A percentile compares a stretch with the other conserved stretches of the same genome.
Conservation (phyloP, 2,888 invertebrate species). For the Volucella inflata region DNA sequence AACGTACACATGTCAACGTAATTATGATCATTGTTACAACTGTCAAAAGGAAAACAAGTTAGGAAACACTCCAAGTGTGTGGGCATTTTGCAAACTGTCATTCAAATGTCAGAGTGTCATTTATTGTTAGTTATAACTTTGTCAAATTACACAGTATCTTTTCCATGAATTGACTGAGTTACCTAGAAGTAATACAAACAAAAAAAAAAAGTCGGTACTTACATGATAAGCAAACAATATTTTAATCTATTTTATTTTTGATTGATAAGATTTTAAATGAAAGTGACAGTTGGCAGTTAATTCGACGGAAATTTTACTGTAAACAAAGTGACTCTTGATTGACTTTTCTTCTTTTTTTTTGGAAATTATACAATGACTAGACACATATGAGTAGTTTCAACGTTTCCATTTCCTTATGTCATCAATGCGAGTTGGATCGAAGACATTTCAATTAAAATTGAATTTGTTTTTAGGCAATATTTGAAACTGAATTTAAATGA, state of each 20-base stretch:
- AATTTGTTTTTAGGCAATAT: too few species aligned
- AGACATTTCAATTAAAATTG: too few species aligned
- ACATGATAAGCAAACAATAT: conserved; percentile 25
- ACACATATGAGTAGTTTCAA: too few species aligned
- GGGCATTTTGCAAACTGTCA: conserved; percentile 66
- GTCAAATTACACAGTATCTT: conserved; percentile 17
- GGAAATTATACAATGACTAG: background rate
- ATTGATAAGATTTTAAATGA: conserved; percentile 59
- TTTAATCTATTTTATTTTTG: conserved; percentile 56
- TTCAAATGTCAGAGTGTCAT: conserved; percentile 64
- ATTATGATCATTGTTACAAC: conserved; percentile 28
- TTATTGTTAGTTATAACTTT: conserved; percentile 29
- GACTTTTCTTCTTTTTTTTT: conserved; percentile 38
- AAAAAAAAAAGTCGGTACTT: conserved; percentile 38
- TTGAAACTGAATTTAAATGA: too few species aligned
- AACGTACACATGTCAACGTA: background rate
- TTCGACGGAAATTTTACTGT: conserved; percentile 35
- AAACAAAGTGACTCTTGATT: conserved; percentile 43
- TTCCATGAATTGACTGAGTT: conserved; percentile 21
- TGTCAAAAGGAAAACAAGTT: conserved; percentile 37
- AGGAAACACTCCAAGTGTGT: conserved; percentile 38
- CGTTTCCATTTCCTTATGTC: too few species aligned
- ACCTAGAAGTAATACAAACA: conserved; percentile 3
- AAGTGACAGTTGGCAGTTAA: conserved; percentile 35
- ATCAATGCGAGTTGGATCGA: too few species aligned